Percentiles rank a stretch among this genome's conserved stretches.
Conservation (phyloP, 1,140 invertebrate species). For the Asobara japonica region DNA sequence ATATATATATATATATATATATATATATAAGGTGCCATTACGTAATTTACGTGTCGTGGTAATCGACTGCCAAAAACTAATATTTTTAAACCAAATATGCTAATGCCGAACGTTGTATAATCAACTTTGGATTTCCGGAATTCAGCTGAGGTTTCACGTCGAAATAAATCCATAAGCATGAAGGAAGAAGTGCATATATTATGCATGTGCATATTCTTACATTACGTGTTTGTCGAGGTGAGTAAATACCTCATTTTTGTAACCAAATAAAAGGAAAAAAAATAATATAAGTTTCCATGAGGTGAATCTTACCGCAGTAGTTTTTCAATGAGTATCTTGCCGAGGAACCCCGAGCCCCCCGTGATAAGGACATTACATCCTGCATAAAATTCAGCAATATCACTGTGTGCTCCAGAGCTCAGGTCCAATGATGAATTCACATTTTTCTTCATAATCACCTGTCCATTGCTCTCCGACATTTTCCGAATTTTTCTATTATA, state of each 20-base stretch:
- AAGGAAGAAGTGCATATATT: background rate
- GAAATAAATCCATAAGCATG: constrained; percentile 29
- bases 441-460: constrained; percentile 38
- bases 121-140: constrained; percentile 30
- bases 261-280: background rate
- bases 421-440: constrained; percentile 22
- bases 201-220: background rate
- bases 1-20: too few species aligned
- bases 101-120: constrained; percentile 1
- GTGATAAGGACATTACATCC: constrained; percentile 61
- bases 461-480: constrained; percentile 23
- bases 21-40: too few species aligned
- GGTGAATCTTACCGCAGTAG: constrained; percentile 62
- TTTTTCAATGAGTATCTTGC: constrained; percentile 76
- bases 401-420: constrained; percentile 38
- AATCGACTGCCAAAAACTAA: background rate
- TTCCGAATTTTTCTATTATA: constrained; percentile 10
- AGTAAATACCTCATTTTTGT: background rate
- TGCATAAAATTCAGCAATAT: constrained; percentile 52
- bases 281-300: background rate
- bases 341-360: constrained; percentile 75
- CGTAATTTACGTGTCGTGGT: too few species aligned
- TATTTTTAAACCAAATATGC: constrained; percentile 17
- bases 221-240: background rate
- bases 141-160: background rate